These are phyloP conservation scores for Acropora tenuis DNA, from an alignment of 64 coral and sea anemone genomes.

Conservation along the genomic window DNA sequence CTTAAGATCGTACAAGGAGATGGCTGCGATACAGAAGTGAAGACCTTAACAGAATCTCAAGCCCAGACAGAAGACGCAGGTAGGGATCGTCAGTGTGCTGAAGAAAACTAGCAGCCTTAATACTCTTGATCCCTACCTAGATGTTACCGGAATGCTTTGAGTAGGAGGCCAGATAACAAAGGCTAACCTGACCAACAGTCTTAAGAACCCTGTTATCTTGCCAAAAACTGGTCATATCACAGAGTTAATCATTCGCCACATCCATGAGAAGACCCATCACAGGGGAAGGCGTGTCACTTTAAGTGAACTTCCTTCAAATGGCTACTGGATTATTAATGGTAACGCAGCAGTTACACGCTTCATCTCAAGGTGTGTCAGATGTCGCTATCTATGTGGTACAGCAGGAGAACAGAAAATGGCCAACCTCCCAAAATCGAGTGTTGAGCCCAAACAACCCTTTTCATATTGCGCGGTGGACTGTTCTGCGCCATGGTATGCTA, in stretches of 20 bases:
- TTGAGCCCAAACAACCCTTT: conserved; percentile 44
- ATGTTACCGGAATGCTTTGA: background rate
- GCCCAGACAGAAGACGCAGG: background rate
- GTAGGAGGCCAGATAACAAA: conserved; percentile 44
- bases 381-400: conserved; percentile 37
- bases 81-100: conserved; percentile 19
- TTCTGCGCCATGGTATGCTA: no score
- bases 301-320: conserved; percentile 47
- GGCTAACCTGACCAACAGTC: conserved; percentile 10
- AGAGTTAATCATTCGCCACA: background rate
- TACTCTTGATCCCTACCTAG: conserved; percentile 61
- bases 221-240: no score
- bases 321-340: conserved; percentile 63
- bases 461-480: conserved; percentile 24
- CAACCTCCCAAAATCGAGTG: conserved; percentile 13
- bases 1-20: conserved; percentile 16
- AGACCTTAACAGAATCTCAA: conserved; percentile 16
- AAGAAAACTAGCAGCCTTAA: conserved; percentile 42
- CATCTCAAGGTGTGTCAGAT: conserved; percentile 56
- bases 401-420: conserved; percentile 62
- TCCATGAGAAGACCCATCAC: conserved; percentile 49
- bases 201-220: background rate
- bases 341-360: conserved; percentile 37
- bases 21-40: conserved; percentile 27
- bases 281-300: conserved; percentile 50